These are phyloP conservation scores for Varecia variegata DNA, from an alignment of 2,797 vertebrate species.

Conservation along the genomic window DNA sequence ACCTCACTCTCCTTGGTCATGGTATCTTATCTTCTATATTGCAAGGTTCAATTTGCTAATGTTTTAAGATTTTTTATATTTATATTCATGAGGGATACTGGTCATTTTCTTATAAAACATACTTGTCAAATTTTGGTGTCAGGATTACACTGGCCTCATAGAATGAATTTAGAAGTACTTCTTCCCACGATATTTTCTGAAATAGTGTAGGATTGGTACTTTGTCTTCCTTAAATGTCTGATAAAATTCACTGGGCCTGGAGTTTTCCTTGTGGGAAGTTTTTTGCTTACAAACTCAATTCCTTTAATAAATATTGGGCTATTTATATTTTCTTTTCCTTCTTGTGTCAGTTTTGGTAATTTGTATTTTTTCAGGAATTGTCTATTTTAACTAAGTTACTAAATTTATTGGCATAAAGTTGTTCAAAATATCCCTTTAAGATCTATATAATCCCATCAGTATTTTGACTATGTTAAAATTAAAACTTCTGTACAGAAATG, in stretches of 20 bases:
- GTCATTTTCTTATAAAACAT: not conserved
- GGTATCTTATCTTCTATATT: not conserved
- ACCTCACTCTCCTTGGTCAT: not conserved
- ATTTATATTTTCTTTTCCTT: not conserved
- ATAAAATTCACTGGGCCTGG: not conserved
- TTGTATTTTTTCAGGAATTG: not conserved
- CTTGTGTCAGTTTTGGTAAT: not conserved
- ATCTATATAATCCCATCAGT: not conserved
- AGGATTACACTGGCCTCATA: not conserved
- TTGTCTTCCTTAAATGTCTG: constrained; percentile 4
- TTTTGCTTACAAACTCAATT: constrained; percentile 22
- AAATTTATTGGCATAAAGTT: not conserved
- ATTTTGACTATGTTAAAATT: constrained; percentile 19
- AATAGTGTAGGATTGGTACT: not conserved
- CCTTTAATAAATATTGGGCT: not conserved
- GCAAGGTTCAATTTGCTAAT: constrained; percentile 1
- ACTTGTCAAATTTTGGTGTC: not conserved
- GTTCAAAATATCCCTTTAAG: not conserved
- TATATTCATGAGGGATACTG: not conserved
- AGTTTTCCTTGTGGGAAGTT: not conserved
- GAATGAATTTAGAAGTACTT: not conserved
- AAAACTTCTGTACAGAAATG: not conserved
- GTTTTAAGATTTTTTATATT: not conserved
- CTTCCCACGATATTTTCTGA: constrained; percentile 30
- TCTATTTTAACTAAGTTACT: not conserved